Conservation (phyloP, 2,797 vertebrate species). For the Tauraco hartlaubi region DNA sequence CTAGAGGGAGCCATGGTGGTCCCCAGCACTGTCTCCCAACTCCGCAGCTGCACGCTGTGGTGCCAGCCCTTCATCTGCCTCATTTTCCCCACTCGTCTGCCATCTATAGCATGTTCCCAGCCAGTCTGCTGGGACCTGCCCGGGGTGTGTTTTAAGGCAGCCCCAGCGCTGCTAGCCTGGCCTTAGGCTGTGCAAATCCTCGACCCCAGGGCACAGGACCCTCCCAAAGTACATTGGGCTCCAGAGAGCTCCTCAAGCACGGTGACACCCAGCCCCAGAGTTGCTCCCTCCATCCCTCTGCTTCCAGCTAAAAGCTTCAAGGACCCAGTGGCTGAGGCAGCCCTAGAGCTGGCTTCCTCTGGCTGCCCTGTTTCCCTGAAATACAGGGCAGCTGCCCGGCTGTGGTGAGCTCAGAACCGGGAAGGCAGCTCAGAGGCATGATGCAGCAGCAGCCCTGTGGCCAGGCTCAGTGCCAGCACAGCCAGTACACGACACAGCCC, state of each 20-base stretch:
- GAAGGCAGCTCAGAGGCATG: not conserved
- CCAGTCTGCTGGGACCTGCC: not conserved
- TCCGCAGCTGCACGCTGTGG: not conserved
- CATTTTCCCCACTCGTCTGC: not conserved
- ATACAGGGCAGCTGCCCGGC: rapidly evolving
- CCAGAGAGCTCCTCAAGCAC: not conserved
- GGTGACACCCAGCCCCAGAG: rapidly evolving
- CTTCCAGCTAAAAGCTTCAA: not conserved
- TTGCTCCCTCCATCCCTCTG: not conserved
- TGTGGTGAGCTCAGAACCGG: not conserved
- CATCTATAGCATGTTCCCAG: not conserved
- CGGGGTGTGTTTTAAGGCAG: rapidly evolving
- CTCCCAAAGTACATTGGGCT: rapidly evolving
- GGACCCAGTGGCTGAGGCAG: rapidly evolving
- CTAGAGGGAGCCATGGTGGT: not conserved
- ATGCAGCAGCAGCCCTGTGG: not conserved
- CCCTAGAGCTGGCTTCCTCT: not conserved
- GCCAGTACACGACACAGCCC: not conserved
- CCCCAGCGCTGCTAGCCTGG: not conserved
- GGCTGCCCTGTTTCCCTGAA: not conserved
- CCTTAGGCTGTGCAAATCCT: not conserved
- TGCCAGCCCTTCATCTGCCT: not conserved
- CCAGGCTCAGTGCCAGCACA: not conserved
- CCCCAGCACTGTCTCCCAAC: not conserved
- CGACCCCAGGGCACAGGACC: not conserved